Evolutionary conservation across 2,888 invertebrate genomes (phyloP).

Genomic region (Aleiodes leptofemur): DNA sequence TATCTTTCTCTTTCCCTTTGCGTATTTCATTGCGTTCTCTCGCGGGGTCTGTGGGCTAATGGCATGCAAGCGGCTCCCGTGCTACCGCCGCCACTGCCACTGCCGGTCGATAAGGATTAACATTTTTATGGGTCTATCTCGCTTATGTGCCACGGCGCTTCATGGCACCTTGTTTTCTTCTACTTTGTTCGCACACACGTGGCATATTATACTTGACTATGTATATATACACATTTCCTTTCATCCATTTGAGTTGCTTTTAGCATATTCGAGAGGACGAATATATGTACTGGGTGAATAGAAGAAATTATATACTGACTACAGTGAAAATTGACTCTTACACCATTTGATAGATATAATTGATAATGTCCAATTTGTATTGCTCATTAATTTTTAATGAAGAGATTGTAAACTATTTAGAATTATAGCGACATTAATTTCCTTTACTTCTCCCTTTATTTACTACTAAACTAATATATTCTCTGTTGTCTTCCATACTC

Average conservation of each 20-base stretch:
- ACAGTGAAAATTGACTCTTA: conserved; percentile 4
- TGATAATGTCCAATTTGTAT: conserved; percentile 4
- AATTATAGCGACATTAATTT: conserved; percentile 39
- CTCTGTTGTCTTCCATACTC: conserved; percentile 29
- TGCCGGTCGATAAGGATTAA: conserved; percentile 74
- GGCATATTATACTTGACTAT: conserved; percentile 44
- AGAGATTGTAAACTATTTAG: conserved; percentile 31
- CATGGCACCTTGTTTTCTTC: conserved; percentile 70
- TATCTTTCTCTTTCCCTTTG: conserved; percentile 63
- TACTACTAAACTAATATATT: no score
- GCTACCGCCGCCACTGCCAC: conserved; percentile 38
- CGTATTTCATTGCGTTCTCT: conserved; percentile 70
- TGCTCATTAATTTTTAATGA: neutral
- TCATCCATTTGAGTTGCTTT: conserved; percentile 20
- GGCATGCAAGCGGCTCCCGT: conserved; percentile 71
- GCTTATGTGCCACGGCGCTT: conserved; percentile 71
- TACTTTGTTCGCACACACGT: conserved; percentile 65
- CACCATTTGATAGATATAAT: neutral
- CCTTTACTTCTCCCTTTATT: conserved; percentile 12
- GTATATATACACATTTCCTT: conserved; percentile 29
- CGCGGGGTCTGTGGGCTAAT: conserved; percentile 75
- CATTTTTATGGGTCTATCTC: conserved; percentile 76
- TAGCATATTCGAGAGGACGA: conserved; percentile 14
- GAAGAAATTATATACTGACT: neutral
- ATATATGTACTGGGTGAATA: conserved; percentile 2